Percentiles rank a stretch among this genome's conserved stretches.
These are phyloP conservation scores for Apis cerana DNA, from an alignment of 1,140 invertebrate species.

Conservation along the genomic window DNA sequence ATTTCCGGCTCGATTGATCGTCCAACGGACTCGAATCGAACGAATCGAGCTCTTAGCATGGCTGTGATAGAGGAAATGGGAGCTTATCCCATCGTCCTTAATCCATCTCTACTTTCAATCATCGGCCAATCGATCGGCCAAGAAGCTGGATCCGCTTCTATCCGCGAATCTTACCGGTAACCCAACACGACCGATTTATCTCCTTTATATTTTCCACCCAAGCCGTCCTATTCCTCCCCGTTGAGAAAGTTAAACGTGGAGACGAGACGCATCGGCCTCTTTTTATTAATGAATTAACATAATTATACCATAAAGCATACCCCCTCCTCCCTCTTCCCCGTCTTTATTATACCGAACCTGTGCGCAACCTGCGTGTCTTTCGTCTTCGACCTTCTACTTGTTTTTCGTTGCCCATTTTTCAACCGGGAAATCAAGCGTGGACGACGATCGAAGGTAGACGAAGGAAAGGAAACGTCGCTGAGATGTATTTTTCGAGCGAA, in stretches of 20 bases:
- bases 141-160: conserved; percentile 41
- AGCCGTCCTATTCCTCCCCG: background rate
- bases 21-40: background rate
- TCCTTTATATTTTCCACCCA: background rate
- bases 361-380: conserved; percentile 55
- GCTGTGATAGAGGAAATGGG: conserved; percentile 32
- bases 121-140: conserved; percentile 7
- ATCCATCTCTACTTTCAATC: conserved; percentile 39
- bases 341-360: conserved; percentile 64
- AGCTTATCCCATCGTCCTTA: conserved; percentile 38
- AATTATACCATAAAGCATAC: conserved; percentile 69
- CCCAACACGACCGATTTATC: conserved; percentile 20
- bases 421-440: background rate
- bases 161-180: background rate
- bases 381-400: background rate
- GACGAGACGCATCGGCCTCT: conserved; percentile 9
- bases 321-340: background rate
- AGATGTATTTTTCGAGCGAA: conserved; percentile 18
- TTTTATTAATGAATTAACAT: conserved; percentile 74
- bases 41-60: conserved; percentile 41
- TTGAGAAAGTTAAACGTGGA: conserved; percentile 8
- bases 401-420: background rate
- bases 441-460: background rate
- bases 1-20: conserved; percentile 59
- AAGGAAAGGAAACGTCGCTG: background rate